Base-by-base conservation (phyloP, 2,888 invertebrate species). In the Phytoseiulus persimilis region DNA sequence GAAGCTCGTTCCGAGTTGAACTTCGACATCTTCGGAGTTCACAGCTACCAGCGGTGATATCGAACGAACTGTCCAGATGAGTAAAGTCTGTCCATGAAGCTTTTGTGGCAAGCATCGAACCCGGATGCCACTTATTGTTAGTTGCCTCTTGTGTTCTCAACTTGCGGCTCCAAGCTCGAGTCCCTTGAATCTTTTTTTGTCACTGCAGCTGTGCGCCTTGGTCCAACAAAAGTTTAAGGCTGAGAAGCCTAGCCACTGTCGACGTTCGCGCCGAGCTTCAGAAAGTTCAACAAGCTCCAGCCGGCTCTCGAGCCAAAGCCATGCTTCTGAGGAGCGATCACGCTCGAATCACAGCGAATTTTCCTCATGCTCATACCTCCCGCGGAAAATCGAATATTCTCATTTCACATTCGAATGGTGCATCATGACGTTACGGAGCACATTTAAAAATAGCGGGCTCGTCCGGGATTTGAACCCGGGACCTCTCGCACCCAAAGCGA, bases 381-480 rank as follows among this genome's bases (percentile, higher is more conserved):
- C n/a, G n/a, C n/a, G n/a, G n/a, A n/a, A n/a, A n/a, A n/a, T n/a
- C n/a, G n/a, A n/a, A n/a, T n/a, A n/a, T n/a, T n/a, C n/a, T n/a
- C n/a, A n/a, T n/a, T n/a, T n/a, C n/a, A n/a, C n/a, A n/a, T n/a
- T n/a, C n/a, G n/a, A n/a, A n/a, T n/a, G n/a, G n/a, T n/a, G n/a
- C n/a, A n/a, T n/a, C n/a, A n/a, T n/a, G n/a, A n/a, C n/a, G n/a
- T n/a, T n/a, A 65, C 28, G 65, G 65, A 65, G 65, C 5, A 65
- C 5, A 14, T 65, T 18, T 23, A 18, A 65, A 65, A 65, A 65
- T 14, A 28, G 23, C 65, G 65, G 65, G 65, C 65, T 65, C 65
- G 65, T 65, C 65, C 65, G 65, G 65, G 65, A 65, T 65, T 65
- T 65, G 65, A 65, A 65, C 65, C 65, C 65, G 65, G 65, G 65